Conservation (phyloP, 2,113 vertebrate species). For the Psittacus erithacus region DNA sequence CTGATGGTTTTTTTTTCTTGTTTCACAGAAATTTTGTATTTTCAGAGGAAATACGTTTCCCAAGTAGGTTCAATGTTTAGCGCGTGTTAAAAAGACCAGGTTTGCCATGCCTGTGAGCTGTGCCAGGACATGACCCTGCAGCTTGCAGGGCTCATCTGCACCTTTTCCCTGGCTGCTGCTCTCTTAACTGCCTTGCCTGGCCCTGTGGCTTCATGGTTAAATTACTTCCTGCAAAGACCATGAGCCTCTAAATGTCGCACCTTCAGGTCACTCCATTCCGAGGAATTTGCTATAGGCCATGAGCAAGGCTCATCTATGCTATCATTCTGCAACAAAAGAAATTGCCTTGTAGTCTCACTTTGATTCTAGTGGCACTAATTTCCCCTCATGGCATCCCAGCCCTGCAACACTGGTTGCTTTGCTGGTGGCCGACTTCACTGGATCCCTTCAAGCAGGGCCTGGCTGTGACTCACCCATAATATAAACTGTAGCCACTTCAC, state of each 20-base stretch:
- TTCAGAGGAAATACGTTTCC: background rate
- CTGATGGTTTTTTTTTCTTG: background rate
- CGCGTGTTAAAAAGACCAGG: background rate
- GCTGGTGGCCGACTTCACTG: background rate
- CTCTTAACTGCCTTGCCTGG: no score
- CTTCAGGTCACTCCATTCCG: no score
- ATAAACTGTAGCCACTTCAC: constrained; percentile 17
- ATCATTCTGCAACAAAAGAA: background rate
- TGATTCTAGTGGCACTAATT: background rate
- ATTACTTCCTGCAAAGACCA: background rate
- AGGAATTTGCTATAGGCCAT: background rate
- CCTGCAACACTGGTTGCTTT: background rate
- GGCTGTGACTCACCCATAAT: background rate
- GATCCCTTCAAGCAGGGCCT: background rate
- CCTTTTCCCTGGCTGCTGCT: background rate
- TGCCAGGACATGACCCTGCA: background rate
- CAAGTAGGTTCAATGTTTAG: background rate
- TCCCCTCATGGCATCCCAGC: background rate
- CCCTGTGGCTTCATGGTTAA: background rate
- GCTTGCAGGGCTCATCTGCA: rapidly evolving
- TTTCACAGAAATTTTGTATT: background rate
- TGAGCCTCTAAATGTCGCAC: background rate
- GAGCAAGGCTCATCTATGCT: background rate
- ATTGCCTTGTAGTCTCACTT: rapidly evolving
- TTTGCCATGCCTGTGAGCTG: background rate